A percentile compares a stretch with the other conserved stretches of the same genome.
Evolutionary conservation across 2,888 invertebrate genomes (phyloP).

Genomic region (Acanthoscelides obtectus): DNA sequence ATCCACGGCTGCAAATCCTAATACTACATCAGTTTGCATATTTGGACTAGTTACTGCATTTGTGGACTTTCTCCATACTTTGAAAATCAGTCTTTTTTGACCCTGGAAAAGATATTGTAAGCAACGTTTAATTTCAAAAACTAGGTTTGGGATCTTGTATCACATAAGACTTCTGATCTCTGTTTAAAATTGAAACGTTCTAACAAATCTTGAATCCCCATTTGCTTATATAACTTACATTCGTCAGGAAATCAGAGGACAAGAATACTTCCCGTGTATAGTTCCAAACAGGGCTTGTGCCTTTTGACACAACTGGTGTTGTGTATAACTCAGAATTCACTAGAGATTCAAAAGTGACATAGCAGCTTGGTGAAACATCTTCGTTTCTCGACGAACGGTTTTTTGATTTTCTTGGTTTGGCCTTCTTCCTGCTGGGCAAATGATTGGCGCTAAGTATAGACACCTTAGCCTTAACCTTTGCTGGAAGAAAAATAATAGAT

Average conservation of each 20-base stretch:
- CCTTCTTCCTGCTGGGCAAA: slow-evolving; percentile 47
- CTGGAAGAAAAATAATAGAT: slow-evolving; percentile 4
- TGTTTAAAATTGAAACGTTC: no score
- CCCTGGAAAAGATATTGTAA: slow-evolving; percentile 50
- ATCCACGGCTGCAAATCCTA: slow-evolving; percentile 59
- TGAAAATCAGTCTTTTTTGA: slow-evolving; percentile 55
- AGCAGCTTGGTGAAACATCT: slow-evolving; percentile 54
- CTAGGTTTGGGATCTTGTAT: no score
- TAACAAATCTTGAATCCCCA: no score
- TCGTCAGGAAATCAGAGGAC: slow-evolving; percentile 49
- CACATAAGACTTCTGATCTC: no score
- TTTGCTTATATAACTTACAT: slow-evolving; percentile 51
- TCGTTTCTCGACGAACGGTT: slow-evolving; percentile 34
- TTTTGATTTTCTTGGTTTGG: slow-evolving; percentile 39
- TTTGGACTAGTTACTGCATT: slow-evolving; percentile 48
- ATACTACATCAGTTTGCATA: slow-evolving; percentile 54
- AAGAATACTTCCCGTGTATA: slow-evolving; percentile 51
- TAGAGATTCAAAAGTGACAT: slow-evolving; percentile 56
- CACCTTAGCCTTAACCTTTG: slow-evolving; percentile 49
- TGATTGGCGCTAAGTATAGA: slow-evolving; percentile 56
- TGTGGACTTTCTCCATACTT: slow-evolving; percentile 56
- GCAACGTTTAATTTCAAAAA: no score
- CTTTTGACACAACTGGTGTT: slow-evolving; percentile 52
- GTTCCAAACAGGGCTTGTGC: slow-evolving; percentile 54
- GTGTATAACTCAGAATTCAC: slow-evolving; percentile 38